phyloP scores from a whole-genome alignment of 2,888 invertebrate genomes.

The Tetranychus truncatus region DNA sequence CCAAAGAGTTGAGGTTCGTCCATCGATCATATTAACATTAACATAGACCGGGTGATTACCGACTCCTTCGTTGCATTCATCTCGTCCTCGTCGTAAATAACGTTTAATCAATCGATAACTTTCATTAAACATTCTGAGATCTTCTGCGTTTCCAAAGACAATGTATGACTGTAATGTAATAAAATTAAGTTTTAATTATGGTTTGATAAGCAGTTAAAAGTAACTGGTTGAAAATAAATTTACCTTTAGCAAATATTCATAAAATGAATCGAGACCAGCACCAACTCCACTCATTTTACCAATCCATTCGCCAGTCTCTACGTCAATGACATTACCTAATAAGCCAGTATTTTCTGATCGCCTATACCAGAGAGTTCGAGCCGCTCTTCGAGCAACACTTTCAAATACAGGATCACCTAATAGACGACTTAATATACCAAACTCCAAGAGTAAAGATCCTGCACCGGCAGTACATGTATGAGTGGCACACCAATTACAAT shows the following conservation, averaged over 20 bases:
- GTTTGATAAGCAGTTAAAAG: background rate
- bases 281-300: slow-evolving; percentile 43
- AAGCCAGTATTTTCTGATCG: slow-evolving; percentile 42
- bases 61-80: slow-evolving; percentile 39
- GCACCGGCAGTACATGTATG: slow-evolving; percentile 47
- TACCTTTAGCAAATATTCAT: slow-evolving; percentile 44
- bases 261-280: slow-evolving; percentile 45
- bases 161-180: slow-evolving; percentile 38
- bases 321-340: slow-evolving; percentile 44
- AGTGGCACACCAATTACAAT: slow-evolving; percentile 34
- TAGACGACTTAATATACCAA: slow-evolving; percentile 43
- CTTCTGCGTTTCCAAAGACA: slow-evolving; percentile 41
- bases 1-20: slow-evolving; percentile 43
- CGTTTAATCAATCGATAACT: slow-evolving; percentile 40
- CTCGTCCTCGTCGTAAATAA: slow-evolving; percentile 40
- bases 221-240: slow-evolving; percentile 7
- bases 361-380: slow-evolving; percentile 39
- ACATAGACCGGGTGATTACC: slow-evolving; percentile 45
- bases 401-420: slow-evolving; percentile 42
- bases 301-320: slow-evolving; percentile 44
- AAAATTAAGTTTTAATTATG: background rate
- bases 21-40: slow-evolving; percentile 46
- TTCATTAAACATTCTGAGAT: slow-evolving; percentile 42
- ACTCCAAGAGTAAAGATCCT: slow-evolving; percentile 43
- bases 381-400: slow-evolving; percentile 40